phyloP scores from a whole-genome alignment of 2,888 invertebrate species.

The Caenorhabditis sulstoni region DNA sequence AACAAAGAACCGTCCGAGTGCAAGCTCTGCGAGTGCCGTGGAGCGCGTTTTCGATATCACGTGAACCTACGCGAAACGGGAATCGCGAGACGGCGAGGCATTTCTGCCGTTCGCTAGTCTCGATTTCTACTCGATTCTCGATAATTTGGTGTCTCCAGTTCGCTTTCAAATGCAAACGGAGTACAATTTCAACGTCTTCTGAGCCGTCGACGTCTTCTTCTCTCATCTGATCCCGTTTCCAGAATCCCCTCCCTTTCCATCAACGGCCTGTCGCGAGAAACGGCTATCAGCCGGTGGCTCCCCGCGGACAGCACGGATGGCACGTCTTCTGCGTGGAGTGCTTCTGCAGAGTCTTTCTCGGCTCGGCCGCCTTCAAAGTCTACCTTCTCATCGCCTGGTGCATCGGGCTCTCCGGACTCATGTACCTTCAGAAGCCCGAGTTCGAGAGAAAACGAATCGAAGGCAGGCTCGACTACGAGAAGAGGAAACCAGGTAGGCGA shows the following conservation, averaged over 20 bases:
- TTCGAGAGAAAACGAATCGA: not conserved
- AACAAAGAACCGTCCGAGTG: too few species aligned
- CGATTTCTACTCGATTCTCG: slow-evolving; percentile 19
- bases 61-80: too few species aligned
- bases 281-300: not conserved
- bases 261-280: slow-evolving; percentile 7
- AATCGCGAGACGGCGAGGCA: too few species aligned
- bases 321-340: slow-evolving; percentile 45
- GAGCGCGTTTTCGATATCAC: not conserved
- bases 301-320: slow-evolving; percentile 8
- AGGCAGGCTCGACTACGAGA: too few species aligned
- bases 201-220: too few species aligned
- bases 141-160: not conserved
- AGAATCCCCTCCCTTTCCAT: slow-evolving; percentile 5
- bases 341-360: slow-evolving; percentile 19
- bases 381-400: slow-evolving; percentile 53
- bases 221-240: slow-evolving; percentile 1
- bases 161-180: slow-evolving; percentile 24
- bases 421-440: slow-evolving; percentile 25
- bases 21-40: not conserved
- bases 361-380: slow-evolving; percentile 34
- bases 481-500: too few species aligned
- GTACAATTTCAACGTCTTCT: slow-evolving; percentile 30
- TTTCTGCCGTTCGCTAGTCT: too few species aligned
- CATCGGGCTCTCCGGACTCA: slow-evolving; percentile 40